Evolutionary conservation across 2,113 vertebrate species (phyloP).

Genomic region (Promerops cafer): DNA sequence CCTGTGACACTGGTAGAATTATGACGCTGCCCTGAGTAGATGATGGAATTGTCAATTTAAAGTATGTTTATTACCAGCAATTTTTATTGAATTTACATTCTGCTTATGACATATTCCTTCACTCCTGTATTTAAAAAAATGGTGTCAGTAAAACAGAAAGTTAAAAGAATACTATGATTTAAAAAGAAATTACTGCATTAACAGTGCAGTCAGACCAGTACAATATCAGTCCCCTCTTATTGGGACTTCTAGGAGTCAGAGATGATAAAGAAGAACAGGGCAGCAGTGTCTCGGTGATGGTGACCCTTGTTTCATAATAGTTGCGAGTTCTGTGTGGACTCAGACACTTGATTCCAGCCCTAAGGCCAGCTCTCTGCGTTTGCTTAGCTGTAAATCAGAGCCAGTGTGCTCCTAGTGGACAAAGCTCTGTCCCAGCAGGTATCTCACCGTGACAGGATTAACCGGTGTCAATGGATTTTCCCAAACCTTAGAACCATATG

Average conservation of each 20-base stretch:
- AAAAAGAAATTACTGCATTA: neutral
- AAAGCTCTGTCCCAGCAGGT: neutral
- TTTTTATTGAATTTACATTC: neutral
- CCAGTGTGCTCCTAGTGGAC: fast-evolving
- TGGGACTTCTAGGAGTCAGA: neutral
- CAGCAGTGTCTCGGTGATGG: neutral
- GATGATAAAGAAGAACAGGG: neutral
- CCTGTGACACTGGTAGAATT: neutral
- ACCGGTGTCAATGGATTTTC: neutral
- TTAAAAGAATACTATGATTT: neutral
- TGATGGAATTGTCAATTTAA: neutral
- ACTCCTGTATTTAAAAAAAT: neutral
- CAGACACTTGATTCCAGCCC: neutral
- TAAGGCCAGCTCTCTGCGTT: neutral
- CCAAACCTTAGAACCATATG: neutral
- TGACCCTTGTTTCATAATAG: neutral
- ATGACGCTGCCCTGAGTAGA: neutral
- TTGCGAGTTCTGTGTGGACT: neutral
- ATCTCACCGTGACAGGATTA: neutral
- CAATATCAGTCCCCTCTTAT: neutral
- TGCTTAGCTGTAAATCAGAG: neutral
- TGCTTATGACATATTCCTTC: neutral
- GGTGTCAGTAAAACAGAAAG: neutral
- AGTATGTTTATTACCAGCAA: neutral
- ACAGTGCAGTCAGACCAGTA: neutral